These are phyloP conservation scores for Ichneumoninae sp. DNA, from an alignment of 2,888 invertebrate genomes.

Conservation along the genomic window DNA sequence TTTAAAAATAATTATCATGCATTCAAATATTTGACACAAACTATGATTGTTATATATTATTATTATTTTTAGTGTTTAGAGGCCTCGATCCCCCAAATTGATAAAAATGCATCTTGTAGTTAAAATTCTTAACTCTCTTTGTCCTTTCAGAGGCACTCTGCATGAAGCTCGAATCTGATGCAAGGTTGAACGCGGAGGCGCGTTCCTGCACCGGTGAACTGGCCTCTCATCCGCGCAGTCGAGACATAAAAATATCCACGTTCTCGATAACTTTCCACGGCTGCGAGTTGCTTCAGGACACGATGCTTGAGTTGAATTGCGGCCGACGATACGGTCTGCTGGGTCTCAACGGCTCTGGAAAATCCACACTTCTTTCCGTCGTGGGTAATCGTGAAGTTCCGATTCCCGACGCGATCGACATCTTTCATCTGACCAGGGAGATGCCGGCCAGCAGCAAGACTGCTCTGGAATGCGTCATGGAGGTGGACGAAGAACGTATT, in stretches of 20 bases:
- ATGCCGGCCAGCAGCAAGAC: slow-evolving; percentile 99
- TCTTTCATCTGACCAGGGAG: slow-evolving; percentile 98
- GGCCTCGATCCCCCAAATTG: no score
- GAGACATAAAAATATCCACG: slow-evolving; percentile 98
- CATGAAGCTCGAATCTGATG: slow-evolving; percentile 94
- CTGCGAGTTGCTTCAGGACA: slow-evolving; percentile 97
- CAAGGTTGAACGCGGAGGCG: slow-evolving; percentile 96
- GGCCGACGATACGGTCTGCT: slow-evolving; percentile 98
- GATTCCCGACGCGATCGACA: slow-evolving; percentile 98
- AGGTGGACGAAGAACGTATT: slow-evolving; percentile 97
- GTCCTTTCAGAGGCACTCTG: slow-evolving; percentile 91
- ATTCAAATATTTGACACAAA: no score
- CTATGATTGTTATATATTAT: background rate
- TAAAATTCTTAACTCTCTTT: background rate
- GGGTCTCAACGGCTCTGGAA: slow-evolving; percentile 99
- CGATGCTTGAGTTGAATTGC: slow-evolving; percentile 98
- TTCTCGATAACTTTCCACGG: slow-evolving; percentile 99
- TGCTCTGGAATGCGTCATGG: slow-evolving; percentile 98
- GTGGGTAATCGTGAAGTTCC: slow-evolving; percentile 97
- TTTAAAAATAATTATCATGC: no score
- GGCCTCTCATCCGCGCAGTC: slow-evolving; percentile 97
- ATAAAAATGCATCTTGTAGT: background rate
- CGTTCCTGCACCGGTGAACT: slow-evolving; percentile 97
- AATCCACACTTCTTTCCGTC: slow-evolving; percentile 96
- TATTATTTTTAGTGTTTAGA: no score